phyloP scores from a whole-genome alignment of 2,888 invertebrate species.

The Oeneis ivallda region DNA sequence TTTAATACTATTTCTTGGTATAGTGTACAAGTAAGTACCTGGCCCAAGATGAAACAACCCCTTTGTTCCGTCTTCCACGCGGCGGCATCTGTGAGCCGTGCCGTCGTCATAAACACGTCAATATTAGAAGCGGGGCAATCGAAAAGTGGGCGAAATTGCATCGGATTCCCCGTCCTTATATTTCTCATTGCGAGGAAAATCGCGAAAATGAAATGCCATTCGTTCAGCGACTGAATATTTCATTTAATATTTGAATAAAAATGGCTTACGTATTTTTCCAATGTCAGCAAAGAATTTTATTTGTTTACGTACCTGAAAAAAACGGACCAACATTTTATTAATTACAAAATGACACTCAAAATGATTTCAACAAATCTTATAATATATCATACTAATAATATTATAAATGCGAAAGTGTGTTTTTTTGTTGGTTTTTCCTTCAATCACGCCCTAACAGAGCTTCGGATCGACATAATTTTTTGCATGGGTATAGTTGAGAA shows the following conservation, averaged over 20 bases:
- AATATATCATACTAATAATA: no score
- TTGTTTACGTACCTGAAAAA: constrained; percentile 16
- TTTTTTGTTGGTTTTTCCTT: no score
- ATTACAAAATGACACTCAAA: background rate
- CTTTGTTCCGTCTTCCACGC: background rate
- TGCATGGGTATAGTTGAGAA: no score
- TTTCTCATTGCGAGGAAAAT: constrained; percentile 23
- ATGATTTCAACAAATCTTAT: background rate
- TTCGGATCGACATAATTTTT: no score
- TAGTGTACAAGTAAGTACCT: no score
- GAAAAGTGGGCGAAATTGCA: constrained; percentile 31
- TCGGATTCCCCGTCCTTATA: constrained; percentile 28
- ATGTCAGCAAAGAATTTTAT: background rate
- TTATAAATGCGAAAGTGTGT: no score
- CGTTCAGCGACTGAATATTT: constrained; percentile 2
- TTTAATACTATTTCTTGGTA: no score
- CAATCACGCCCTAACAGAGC: no score
- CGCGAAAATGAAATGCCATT: constrained; percentile 22
- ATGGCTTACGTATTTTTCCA: constrained; percentile 9
- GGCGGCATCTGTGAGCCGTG: constrained; percentile 26
- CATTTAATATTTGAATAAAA: constrained; percentile 14
- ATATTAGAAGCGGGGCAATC: constrained; percentile 31
- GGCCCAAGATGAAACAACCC: no score
- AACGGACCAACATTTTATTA: background rate
- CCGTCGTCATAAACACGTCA: constrained; percentile 26